A percentile compares a stretch with the other conserved stretches of the same genome.
Evolutionary conservation across 2,797 vertebrate species (phyloP).

Genomic region (Lerista edwardsae): DNA sequence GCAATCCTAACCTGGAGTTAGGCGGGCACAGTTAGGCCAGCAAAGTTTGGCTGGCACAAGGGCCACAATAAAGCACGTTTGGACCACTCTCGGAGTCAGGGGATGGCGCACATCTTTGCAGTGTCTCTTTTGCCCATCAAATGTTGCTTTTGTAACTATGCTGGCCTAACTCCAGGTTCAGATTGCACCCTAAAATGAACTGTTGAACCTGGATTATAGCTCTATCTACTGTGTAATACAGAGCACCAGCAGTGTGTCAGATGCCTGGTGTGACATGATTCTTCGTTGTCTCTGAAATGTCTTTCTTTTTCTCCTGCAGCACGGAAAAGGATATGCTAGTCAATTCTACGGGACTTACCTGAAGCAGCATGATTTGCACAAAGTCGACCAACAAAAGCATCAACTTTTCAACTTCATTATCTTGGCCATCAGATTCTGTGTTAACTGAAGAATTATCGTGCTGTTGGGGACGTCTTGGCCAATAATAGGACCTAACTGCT

Average conservation of each 20-base stretch:
- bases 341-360: constrained; percentile 93
- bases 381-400: constrained; percentile 90
- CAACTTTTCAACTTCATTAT: constrained; percentile 89
- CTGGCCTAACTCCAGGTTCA: too few species aligned
- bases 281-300: constrained; percentile 74
- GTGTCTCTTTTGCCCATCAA: too few species aligned
- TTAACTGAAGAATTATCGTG: constrained; percentile 83
- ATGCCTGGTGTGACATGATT: background rate
- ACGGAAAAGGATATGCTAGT: constrained; percentile 99
- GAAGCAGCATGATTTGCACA: constrained; percentile 95
- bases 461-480: constrained; percentile 81
- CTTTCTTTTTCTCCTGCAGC: constrained; percentile 84
- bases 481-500: constrained; percentile 85
- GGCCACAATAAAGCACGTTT: too few species aligned
- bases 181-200: background rate
- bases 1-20: too few species aligned
- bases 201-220: background rate
- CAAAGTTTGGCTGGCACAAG: too few species aligned
- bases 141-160: too few species aligned
- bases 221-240: background rate
- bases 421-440: constrained; percentile 86
- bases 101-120: too few species aligned
- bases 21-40: too few species aligned
- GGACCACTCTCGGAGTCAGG: too few species aligned
- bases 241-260: too few species aligned